Evolutionary conservation across 2,888 invertebrate species (phyloP), one percentile per base, ranked within the genome.

Genomic region (Papilio gigon): DNA sequence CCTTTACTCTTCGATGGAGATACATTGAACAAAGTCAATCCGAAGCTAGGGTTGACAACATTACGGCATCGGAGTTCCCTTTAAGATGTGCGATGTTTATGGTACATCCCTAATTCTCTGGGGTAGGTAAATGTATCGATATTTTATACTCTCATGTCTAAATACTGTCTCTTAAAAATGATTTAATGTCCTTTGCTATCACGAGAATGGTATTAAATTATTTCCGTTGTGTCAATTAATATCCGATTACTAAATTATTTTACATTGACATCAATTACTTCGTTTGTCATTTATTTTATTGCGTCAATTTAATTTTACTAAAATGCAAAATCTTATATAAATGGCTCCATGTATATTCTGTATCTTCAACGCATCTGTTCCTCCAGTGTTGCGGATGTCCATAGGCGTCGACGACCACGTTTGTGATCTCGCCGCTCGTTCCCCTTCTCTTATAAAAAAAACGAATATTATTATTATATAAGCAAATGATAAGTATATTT

Each of bases 101-200:
- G 81, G 83, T 81, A 83, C 83, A 83, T 78, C 78, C 78, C 78
- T 81, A 78, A 81, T 82, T 82, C 83, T 82, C 79, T 68, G 74
- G 80, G 80, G 84, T 80, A 30, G 14, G 20, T 37, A 77, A 81
- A 82, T 81, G 80, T 81, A 70, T 75, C 74, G 67, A 72, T 71
- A 78, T 75, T 77, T 75, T 76, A 75, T 76, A 74, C 71, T 73
- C 74, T 72, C 76, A 80, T 74, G 75, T 84, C 81, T 87, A 84
- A 85, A 85, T 87, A 82, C 81, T 79, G 74, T 62, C 62, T 65
- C 60, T 59, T 68, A 60, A 70, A 66, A 58, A 64, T 37, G 33
- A 68, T 59, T 60, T 60, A 65, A 50, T 14, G 4, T 2, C 33
- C 40, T 58, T 20, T 42, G 44, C 22, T 56, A 40, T 53, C 12